Conservation (phyloP, 2,888 invertebrate species). For the Leistus spinibarbis region DNA sequence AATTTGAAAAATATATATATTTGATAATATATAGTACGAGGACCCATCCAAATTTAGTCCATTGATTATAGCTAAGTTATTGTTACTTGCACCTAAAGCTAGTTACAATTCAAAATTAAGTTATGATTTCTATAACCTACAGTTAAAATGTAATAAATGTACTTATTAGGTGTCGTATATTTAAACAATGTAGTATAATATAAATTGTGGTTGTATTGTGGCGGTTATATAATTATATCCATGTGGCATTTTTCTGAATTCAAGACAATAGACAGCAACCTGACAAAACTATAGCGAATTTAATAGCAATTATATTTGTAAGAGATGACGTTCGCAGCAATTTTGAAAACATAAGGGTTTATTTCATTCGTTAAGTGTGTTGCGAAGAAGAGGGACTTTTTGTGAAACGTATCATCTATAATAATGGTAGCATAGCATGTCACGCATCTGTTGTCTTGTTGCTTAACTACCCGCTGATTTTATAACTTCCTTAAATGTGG, state of each 20-base stretch:
- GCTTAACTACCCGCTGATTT: slow-evolving; percentile 25
- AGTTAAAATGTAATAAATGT: too few species aligned
- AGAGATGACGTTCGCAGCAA: slow-evolving; percentile 19
- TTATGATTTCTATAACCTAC: too few species aligned
- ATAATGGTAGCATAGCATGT: background rate
- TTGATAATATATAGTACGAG: too few species aligned
- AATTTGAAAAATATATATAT: too few species aligned
- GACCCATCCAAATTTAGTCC: too few species aligned
- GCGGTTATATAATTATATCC: background rate
- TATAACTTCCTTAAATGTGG: slow-evolving; percentile 22
- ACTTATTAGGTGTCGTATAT: too few species aligned
- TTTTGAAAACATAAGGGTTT: slow-evolving; percentile 25
- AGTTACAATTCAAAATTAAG: too few species aligned
- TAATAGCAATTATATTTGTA: slow-evolving; percentile 13
- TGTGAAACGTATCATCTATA: background rate
- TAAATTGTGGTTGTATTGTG: too few species aligned
- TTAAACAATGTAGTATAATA: too few species aligned
- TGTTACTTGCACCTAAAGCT: too few species aligned
- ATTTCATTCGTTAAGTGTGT: background rate
- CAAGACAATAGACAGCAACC: background rate
- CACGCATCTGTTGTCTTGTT: slow-evolving; percentile 28
- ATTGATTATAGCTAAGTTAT: too few species aligned
- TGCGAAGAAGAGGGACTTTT: background rate
- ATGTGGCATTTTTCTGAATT: background rate
- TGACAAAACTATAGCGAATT: slow-evolving; percentile 22